Evolutionary conservation across 2,797 vertebrate species (phyloP).

Genomic region (Artibeus jamaicensis): DNA sequence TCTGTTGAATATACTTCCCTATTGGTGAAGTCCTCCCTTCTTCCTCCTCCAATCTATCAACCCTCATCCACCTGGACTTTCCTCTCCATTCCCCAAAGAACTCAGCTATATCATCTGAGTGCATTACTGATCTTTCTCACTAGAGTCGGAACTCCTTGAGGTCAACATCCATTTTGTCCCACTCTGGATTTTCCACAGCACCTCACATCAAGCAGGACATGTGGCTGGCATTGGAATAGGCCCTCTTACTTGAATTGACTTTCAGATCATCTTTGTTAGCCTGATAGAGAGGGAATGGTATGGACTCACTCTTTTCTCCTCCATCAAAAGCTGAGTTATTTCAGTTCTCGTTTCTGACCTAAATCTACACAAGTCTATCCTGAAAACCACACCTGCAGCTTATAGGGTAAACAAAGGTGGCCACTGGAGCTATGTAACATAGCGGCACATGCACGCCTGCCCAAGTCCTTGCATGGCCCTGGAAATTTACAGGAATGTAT

Average conservation of each 20-base stretch:
- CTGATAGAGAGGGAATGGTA: background rate
- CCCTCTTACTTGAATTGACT: background rate
- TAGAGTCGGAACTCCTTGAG: background rate
- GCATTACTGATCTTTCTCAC: background rate
- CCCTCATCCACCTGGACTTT: background rate
- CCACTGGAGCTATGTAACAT: background rate
- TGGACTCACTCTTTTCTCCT: background rate
- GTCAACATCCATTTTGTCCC: background rate
- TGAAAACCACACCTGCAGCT: background rate
- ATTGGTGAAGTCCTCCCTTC: background rate
- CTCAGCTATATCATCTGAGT: background rate
- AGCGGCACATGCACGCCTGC: background rate
- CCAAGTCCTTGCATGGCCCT: slow-evolving; percentile 52
- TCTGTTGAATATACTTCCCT: background rate
- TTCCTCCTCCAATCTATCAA: background rate
- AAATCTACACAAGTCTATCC: background rate
- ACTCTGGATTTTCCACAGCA: background rate
- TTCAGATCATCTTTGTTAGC: background rate
- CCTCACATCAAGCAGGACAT: too few species aligned
- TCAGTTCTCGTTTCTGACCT: slow-evolving; percentile 25
- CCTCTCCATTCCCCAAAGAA: background rate
- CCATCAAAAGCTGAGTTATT: background rate
- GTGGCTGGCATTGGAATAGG: background rate
- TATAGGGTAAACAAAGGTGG: background rate
- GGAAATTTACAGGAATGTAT: slow-evolving; percentile 85